Evolutionary conservation across 2,113 vertebrate genomes (phyloP), one percentile per base, ranked within the genome.

Genomic region (Gavia stellata): DNA sequence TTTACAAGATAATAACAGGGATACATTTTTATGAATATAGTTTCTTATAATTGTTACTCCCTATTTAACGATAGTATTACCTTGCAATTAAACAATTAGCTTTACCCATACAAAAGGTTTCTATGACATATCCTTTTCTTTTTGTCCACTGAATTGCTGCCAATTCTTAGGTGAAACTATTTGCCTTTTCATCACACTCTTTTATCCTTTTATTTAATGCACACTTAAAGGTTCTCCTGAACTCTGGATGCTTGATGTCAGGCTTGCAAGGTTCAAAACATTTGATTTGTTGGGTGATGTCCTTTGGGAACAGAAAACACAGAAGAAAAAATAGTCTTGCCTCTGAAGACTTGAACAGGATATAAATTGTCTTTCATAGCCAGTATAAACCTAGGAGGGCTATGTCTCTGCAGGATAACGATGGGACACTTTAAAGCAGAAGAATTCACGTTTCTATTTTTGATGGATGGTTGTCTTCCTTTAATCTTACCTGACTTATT

Each of bases 71-170:
- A 31, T 62, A 73, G 28, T 63, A 62, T 80, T 91, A 85, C 28
- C 36, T 92, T 90, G 42, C 49, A 95, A 75, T 95, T 87, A 91
- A 95, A 85, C 34, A 81, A 49, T 84, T 93, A 93, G 21, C 47
- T 95, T 96, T 93, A 92, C 40, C 25, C 40, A 50, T 77, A 50
- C 25, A 68, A 85, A 90, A 84, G 13, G 19, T 88, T 86, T 92
- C 56, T 12, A 4, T 79, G 14, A 52, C 71, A 53, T 8, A 65
- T 33, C 23, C 9, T 68, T 78, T 88, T 47, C 15, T 56, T 61
- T 78, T 68, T 38, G 36, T 80, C 74, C 74, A 62, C 38, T 55
- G 50, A 90, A 92, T 78, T 90, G 10, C 50, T 90, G 59, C 38
- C 50, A 59, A 1, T 90, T 87, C 59, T 83, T 74, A 52, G 18